phyloP scores from a whole-genome alignment of 37 sponge, comb jelly and placozoan species.

The Petrosia ficiformis region DNA sequence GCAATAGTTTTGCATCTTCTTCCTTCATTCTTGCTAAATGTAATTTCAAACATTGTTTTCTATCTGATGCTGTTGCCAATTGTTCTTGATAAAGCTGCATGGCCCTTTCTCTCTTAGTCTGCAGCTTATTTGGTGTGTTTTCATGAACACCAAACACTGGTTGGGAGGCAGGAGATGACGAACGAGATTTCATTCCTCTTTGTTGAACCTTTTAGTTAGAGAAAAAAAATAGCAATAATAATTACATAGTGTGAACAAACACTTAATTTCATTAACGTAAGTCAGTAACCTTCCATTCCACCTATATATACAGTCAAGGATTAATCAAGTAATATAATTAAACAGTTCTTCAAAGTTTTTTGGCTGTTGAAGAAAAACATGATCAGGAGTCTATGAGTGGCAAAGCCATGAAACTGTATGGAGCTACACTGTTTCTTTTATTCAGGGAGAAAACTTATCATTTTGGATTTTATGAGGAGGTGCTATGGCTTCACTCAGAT shows the following conservation, averaged over 20 bases:
- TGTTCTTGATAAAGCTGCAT: slow-evolving; percentile 55
- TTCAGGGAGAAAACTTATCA: too few species aligned
- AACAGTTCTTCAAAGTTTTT: too few species aligned
- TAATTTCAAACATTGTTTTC: slow-evolving; percentile 33
- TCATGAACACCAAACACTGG: slow-evolving; percentile 76
- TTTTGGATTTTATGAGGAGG: too few species aligned
- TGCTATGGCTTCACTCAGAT: too few species aligned
- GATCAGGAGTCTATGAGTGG: too few species aligned
- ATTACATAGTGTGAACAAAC: not conserved
- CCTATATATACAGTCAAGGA: not conserved
- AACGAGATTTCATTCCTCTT: slow-evolving; percentile 15
- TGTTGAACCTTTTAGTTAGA: slow-evolving; percentile 15
- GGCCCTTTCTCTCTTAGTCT: slow-evolving; percentile 35
- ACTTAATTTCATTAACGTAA: slow-evolving; percentile 1
- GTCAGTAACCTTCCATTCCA: too few species aligned
- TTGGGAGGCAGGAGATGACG: slow-evolving; percentile 41
- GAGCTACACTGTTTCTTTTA: too few species aligned
- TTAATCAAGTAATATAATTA: not conserved
- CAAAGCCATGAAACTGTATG: too few species aligned
- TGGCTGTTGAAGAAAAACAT: too few species aligned
- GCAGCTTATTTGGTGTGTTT: slow-evolving; percentile 13
- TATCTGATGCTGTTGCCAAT: slow-evolving; percentile 33
- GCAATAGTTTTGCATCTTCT: slow-evolving; percentile 63
- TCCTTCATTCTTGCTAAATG: slow-evolving; percentile 20
- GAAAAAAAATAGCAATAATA: not conserved